Evolutionary conservation across 1,140 invertebrate species (phyloP).

Genomic region (Saccostrea cuccullata): DNA sequence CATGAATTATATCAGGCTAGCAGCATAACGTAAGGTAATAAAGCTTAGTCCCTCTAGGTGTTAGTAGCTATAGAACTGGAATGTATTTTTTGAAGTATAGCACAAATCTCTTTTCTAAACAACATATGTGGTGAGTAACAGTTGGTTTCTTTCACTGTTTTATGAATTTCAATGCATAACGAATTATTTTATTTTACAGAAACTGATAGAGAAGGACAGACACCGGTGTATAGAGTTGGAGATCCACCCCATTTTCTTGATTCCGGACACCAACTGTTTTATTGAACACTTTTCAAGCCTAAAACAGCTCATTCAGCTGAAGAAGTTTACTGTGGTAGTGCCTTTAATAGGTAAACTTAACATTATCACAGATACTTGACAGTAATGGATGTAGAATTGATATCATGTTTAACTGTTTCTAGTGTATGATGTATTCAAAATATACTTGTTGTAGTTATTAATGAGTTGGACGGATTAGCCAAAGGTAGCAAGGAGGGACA

Average conservation of each 20-base stretch:
- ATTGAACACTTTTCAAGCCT: conserved; percentile 93
- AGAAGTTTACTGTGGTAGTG: conserved; percentile 91
- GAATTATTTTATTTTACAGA: conserved; percentile 60
- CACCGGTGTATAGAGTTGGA: conserved; percentile 85
- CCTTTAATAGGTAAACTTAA: conserved; percentile 90
- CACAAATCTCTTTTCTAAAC: too few relatives aligned
- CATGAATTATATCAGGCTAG: neutral
- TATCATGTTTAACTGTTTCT: too few relatives aligned
- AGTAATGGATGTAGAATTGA: too few relatives aligned
- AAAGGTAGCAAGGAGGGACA: conserved; percentile 80
- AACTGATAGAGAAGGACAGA: conserved; percentile 71
- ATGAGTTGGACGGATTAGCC: conserved; percentile 92
- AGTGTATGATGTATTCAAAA: too few relatives aligned
- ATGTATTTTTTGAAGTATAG: too few relatives aligned
- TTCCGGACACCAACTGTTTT: conserved; percentile 98
- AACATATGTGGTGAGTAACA: too few relatives aligned
- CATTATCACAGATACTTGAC: neutral
- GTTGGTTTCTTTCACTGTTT: too few relatives aligned
- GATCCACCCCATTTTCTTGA: conserved; percentile 91
- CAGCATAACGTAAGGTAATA: too few relatives aligned
- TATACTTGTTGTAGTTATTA: conserved; percentile 84
- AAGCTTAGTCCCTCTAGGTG: too few relatives aligned
- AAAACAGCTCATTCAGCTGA: conserved; percentile 83
- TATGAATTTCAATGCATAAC: too few relatives aligned
- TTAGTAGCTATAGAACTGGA: too few relatives aligned